Conservation (phyloP, 2,113 vertebrate genomes). For the Myanophis thanlyinensis region DNA sequence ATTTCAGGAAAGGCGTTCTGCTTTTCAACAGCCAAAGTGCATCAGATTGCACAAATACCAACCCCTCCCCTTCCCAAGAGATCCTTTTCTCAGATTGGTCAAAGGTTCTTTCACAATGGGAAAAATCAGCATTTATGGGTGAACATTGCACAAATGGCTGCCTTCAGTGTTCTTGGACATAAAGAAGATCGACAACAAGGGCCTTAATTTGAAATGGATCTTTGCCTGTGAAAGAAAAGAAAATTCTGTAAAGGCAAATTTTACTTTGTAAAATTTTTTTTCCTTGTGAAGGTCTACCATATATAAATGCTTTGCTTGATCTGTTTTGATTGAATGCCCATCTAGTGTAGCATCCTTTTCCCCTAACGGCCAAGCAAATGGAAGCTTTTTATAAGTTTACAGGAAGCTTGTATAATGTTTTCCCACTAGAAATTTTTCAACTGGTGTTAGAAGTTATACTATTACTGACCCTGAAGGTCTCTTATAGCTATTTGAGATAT, state of each 20-base stretch:
- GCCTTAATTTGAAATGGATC: background rate
- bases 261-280: conserved; percentile 35
- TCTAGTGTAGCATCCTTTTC: background rate
- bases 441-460: background rate
- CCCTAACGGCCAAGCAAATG: background rate
- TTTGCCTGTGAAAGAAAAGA: background rate
- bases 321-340: background rate
- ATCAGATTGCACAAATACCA: background rate
- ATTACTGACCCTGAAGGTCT: background rate
- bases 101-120: background rate
- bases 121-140: background rate
- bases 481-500: background rate
- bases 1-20: background rate
- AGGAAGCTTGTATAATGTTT: background rate
- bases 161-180: background rate
- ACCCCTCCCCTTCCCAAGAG: background rate
- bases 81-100: background rate
- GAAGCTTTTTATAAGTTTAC: too few species aligned
- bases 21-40: background rate
- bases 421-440: background rate
- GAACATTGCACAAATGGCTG: background rate
- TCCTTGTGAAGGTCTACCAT: conserved; percentile 44
- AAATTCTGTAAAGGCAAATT: background rate
- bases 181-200: background rate
- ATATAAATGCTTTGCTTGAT: background rate